phyloP scores from a whole-genome alignment of 2,797 vertebrate genomes.

The Neostethus bicornis region DNA sequence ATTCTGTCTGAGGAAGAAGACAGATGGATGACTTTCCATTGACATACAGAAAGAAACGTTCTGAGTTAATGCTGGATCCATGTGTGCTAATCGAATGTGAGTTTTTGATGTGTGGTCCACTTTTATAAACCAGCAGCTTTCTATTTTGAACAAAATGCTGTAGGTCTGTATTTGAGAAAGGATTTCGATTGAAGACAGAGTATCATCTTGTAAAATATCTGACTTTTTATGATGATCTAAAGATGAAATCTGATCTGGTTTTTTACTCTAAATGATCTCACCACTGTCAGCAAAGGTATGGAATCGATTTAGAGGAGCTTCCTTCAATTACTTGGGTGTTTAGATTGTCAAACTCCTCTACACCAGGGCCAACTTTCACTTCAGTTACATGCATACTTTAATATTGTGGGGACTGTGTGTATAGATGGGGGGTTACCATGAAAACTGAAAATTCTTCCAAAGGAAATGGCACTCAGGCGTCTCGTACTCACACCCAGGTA shows the following conservation, averaged over 20 bases:
- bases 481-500: slow-evolving; percentile 63
- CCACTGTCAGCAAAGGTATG: slow-evolving; percentile 73
- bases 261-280: slow-evolving; percentile 72
- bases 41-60: slow-evolving; percentile 65
- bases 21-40: slow-evolving; percentile 75
- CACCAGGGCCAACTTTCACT: slow-evolving; percentile 68
- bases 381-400: slow-evolving; percentile 54
- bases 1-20: slow-evolving; percentile 76
- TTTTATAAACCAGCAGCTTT: slow-evolving; percentile 1
- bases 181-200: slow-evolving; percentile 40
- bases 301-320: slow-evolving; percentile 76
- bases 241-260: slow-evolving; percentile 55
- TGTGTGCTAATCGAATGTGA: slow-evolving; percentile 72
- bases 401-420: slow-evolving; percentile 24
- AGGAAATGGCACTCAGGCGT: slow-evolving; percentile 42
- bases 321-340: slow-evolving; percentile 68
- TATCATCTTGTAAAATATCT: slow-evolving; percentile 34
- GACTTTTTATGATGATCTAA: slow-evolving; percentile 40
- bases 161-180: slow-evolving; percentile 51
- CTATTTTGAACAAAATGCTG: slow-evolving; percentile 32
- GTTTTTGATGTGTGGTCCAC: slow-evolving; percentile 62
- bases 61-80: slow-evolving; percentile 75
- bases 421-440: slow-evolving; percentile 51
- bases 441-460: slow-evolving; percentile 61
- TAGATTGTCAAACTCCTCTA: slow-evolving; percentile 67